A percentile compares a stretch with the other conserved stretches of the same genome.
These are phyloP conservation scores for Iselma pallidipennis DNA, from an alignment of 2,888 invertebrate species.

Conservation along the genomic window DNA sequence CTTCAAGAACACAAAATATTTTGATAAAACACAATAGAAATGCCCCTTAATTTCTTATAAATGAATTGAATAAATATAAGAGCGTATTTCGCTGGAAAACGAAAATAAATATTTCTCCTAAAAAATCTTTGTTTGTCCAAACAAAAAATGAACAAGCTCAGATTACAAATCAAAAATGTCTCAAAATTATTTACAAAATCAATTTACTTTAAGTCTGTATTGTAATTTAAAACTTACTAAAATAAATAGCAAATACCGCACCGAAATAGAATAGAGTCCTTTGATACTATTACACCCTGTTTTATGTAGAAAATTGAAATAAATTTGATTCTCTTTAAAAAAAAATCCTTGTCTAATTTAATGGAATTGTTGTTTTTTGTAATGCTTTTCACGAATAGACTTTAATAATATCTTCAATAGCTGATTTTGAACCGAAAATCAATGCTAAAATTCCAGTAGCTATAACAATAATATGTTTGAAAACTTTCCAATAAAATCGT, in stretches of 20 bases:
- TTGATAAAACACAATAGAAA: no score
- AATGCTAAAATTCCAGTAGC: conserved; percentile 80
- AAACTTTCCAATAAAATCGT: conserved; percentile 69
- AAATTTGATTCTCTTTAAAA: no score
- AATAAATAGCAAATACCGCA: no score
- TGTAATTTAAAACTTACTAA: neutral
- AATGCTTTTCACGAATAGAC: neutral
- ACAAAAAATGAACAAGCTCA: no score
- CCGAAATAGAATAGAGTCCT: no score
- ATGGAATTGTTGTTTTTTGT: neutral
- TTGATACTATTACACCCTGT: no score
- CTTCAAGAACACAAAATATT: neutral
- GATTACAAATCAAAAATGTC: no score
- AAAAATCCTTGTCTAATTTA: neutral
- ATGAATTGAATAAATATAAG: neutral
- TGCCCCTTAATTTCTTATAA: neutral
- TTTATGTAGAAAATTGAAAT: no score
- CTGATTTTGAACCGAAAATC: conserved; percentile 75
- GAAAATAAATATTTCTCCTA: neutral
- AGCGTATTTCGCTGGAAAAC: neutral
- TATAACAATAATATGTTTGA: conserved; percentile 78
- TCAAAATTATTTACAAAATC: neutral
- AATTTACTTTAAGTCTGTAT: conserved; percentile 2
- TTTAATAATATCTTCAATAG: conserved; percentile 64
- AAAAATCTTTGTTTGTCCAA: no score